These are phyloP conservation scores for honey bee (Apis mellifera) DNA, from an alignment of 1,140 invertebrate species.

Conservation along the genomic window DNA sequence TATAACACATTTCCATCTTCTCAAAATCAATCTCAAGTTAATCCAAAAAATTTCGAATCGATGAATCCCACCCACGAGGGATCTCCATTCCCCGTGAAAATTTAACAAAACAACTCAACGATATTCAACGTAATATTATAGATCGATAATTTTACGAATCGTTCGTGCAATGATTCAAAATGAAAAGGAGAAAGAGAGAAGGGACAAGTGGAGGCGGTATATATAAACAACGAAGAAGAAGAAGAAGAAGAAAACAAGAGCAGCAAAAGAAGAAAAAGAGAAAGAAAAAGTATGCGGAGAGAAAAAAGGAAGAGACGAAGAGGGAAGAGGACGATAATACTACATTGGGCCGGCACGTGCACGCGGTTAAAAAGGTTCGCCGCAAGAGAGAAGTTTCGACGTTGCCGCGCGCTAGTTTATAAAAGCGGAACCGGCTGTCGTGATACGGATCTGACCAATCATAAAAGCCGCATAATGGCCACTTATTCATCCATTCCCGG, in stretches of 20 bases:
- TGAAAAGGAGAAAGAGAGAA: too few species aligned
- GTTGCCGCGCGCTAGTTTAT: constrained; percentile 70
- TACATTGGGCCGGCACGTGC: constrained; percentile 77
- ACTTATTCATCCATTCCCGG: constrained; percentile 78
- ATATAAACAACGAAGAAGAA: neutral
- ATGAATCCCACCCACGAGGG: too few species aligned
- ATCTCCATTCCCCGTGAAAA: too few species aligned
- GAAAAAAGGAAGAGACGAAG: neutral
- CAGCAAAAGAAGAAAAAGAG: constrained; percentile 9
- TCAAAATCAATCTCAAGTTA: too few species aligned
- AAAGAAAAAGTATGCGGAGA: neutral
- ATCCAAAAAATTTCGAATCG: too few species aligned
- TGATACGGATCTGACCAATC: constrained; percentile 82
- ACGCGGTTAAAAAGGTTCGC: constrained; percentile 79
- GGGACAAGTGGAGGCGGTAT: too few species aligned
- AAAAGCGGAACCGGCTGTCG: constrained; percentile 81
- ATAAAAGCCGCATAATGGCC: constrained; percentile 81
- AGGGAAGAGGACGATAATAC: constrained; percentile 47
- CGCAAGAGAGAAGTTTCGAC: constrained; percentile 76
- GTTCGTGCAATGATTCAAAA: too few species aligned
- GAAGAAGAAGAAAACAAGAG: constrained; percentile 8
- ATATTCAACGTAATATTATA: too few species aligned
- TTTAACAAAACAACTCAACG: too few species aligned
- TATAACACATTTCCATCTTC: too few species aligned
- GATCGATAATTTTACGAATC: neutral